phyloP scores from a whole-genome alignment of 2,113 vertebrate genomes.

The Equus przewalskii region DNA sequence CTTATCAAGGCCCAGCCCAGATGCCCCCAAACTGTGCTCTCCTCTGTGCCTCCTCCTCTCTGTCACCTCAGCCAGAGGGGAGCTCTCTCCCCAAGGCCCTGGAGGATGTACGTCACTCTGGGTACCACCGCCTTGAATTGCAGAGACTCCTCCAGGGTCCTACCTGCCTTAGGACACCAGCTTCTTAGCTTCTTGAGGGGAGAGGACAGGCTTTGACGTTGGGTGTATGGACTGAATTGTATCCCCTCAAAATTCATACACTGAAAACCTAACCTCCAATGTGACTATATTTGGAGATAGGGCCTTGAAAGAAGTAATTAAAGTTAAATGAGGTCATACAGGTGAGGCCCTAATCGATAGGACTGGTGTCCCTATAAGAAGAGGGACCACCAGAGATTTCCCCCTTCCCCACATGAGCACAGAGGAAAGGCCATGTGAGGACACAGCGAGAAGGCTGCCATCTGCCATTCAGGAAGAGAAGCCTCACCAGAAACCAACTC shows the following conservation, averaged over 20 bases:
- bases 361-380: background rate
- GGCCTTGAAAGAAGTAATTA: background rate
- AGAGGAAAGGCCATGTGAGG: background rate
- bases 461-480: background rate
- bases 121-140: background rate
- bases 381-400: no score
- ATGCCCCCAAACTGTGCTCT: background rate
- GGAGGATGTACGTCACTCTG: background rate
- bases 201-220: background rate
- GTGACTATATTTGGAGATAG: background rate
- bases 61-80: background rate
- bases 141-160: background rate
- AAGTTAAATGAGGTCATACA: background rate
- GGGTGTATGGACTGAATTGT: background rate
- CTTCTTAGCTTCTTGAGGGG: background rate
- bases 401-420: background rate
- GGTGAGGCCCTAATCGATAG: background rate
- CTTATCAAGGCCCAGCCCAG: background rate
- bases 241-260: background rate
- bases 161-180: background rate
- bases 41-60: background rate
- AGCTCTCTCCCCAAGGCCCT: background rate
- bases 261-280: background rate
- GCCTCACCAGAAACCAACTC: background rate
- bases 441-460: background rate